These are phyloP conservation scores for Muntiacus reevesi DNA, from an alignment of 2,113 vertebrate species.

Conservation along the genomic window DNA sequence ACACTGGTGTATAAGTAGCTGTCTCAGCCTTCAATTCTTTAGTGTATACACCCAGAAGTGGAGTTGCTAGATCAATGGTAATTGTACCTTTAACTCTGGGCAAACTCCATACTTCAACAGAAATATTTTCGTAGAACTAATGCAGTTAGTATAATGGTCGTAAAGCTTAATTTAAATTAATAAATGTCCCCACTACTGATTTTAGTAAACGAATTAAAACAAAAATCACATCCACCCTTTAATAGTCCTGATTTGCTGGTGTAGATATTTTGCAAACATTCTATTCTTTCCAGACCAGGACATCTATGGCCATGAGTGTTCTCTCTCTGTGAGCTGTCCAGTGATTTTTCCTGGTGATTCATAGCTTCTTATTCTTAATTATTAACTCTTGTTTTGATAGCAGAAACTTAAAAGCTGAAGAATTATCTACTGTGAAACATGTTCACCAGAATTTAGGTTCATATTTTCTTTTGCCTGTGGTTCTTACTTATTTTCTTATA, in stretches of 20 bases:
- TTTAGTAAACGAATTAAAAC: constrained; percentile 16
- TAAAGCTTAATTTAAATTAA: neutral
- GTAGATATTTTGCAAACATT: neutral
- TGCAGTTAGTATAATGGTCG: neutral
- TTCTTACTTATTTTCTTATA: neutral
- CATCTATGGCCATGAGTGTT: neutral
- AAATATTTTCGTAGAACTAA: neutral
- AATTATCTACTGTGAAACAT: constrained; percentile 14
- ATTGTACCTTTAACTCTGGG: neutral
- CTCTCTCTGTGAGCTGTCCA: neutral
- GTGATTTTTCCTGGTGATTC: neutral
- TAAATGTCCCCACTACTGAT: neutral
- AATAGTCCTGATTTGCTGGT: neutral
- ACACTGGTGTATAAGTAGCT: neutral
- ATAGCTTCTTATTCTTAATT: neutral
- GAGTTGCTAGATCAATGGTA: neutral
- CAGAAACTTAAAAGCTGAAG: neutral
- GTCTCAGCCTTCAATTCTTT: neutral
- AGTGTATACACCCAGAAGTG: neutral
- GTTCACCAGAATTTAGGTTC: constrained; percentile 19
- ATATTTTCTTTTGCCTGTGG: neutral
- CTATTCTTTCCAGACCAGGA: neutral
- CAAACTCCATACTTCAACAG: neutral
- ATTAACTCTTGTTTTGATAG: neutral
- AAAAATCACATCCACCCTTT: neutral